Evolutionary conservation across 2,888 invertebrate species (phyloP).

Genomic region (Syrista parreyssii): DNA sequence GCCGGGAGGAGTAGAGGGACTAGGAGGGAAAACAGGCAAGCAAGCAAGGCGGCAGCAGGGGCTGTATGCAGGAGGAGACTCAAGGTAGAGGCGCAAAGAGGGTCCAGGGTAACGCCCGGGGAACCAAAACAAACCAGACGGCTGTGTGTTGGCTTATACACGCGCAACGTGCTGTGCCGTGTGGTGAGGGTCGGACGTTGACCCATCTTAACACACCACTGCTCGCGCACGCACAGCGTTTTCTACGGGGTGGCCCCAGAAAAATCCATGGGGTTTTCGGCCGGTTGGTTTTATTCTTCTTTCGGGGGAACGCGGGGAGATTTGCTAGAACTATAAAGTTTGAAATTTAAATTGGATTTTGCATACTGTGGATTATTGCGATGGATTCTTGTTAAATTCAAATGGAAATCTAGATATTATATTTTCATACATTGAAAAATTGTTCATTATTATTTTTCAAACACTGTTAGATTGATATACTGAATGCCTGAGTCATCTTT

Average conservation of each 20-base stretch:
- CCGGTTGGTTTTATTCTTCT: neutral
- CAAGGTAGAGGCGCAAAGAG: slow-evolving; percentile 29
- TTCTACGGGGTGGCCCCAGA: slow-evolving; percentile 42
- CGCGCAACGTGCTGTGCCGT: slow-evolving; percentile 54
- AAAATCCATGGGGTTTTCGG: slow-evolving; percentile 37
- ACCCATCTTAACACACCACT: slow-evolving; percentile 58
- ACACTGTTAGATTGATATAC: neutral
- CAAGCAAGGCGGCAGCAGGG: neutral
- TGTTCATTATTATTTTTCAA: neutral
- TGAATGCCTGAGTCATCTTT: neutral
- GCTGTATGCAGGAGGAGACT: neutral
- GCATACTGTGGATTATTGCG: neutral
- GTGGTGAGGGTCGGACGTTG: slow-evolving; percentile 66
- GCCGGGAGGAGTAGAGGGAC: slow-evolving; percentile 11
- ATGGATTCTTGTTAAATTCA: neutral
- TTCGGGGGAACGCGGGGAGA: neutral
- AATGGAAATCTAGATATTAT: neutral
- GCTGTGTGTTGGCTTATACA: slow-evolving; percentile 24
- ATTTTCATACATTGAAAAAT: neutral
- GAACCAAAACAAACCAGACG: slow-evolving; percentile 66
- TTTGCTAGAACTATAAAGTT: neutral
- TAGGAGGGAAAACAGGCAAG: slow-evolving; percentile 15
- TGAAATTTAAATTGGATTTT: neutral
- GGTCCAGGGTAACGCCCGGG: slow-evolving; percentile 64
- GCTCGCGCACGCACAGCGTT: slow-evolving; percentile 8